A percentile compares a stretch with the other conserved stretches of the same genome.
Conservation (phyloP, 2,797 vertebrate species). For the Enteromius anoplus region DNA sequence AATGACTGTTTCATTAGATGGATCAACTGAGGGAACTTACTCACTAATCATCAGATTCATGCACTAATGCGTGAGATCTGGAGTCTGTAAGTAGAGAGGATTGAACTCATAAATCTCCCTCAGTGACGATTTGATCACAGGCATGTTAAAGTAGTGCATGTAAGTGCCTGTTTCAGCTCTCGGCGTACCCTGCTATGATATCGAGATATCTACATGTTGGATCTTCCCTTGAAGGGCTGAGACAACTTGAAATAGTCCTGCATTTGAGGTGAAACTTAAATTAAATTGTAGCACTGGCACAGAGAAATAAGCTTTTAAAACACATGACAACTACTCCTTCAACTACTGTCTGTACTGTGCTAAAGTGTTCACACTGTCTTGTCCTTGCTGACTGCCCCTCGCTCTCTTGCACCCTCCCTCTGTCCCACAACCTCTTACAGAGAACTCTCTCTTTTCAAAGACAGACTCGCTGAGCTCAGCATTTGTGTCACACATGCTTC, state of each 20-base stretch:
- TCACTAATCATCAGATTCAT: constrained; percentile 49
- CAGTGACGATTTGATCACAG: constrained; percentile 43
- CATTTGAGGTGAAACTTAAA: neutral
- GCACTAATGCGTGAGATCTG: constrained; percentile 47
- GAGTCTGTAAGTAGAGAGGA: constrained; percentile 27
- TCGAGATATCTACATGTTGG: neutral
- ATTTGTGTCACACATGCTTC: constrained; percentile 35
- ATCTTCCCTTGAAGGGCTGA: neutral
- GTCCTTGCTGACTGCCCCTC: constrained; percentile 28
- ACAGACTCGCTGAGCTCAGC: constrained; percentile 53
- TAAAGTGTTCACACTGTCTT: constrained; percentile 29
- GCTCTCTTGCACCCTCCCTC: constrained; percentile 2
- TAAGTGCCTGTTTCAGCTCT: constrained; percentile 2
- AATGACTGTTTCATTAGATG: constrained; percentile 52
- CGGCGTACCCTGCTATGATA: neutral
- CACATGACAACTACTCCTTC: too few relatives aligned
- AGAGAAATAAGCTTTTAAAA: neutral
- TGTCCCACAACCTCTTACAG: constrained; percentile 27
- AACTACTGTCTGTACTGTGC: neutral
- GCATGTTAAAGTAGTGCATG: constrained; percentile 26
- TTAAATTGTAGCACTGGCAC: too few relatives aligned
- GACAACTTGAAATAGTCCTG: constrained; percentile 6
- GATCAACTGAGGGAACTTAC: constrained; percentile 45
- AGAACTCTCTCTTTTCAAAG: constrained; percentile 32
- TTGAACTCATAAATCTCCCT: constrained; percentile 44